Evolutionary conservation across 2,888 invertebrate genomes (phyloP).

Genomic region (Dynastes grantii): DNA sequence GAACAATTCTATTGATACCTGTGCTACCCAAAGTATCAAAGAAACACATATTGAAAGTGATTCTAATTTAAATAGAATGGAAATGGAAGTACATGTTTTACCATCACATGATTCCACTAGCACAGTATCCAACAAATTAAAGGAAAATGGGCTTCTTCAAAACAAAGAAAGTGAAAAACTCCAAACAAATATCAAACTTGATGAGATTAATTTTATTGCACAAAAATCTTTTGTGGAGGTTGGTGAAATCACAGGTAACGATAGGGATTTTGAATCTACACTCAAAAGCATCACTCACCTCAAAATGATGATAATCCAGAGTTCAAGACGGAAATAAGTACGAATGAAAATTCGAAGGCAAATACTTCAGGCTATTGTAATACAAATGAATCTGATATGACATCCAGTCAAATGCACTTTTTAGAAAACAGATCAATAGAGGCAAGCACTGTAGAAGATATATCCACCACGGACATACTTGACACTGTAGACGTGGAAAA

Average conservation of each 20-base stretch:
- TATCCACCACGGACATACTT: background rate
- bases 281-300: background rate
- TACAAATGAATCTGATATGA: background rate
- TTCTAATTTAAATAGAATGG: background rate
- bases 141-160: background rate
- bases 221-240: no score
- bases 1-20: background rate
- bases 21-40: background rate
- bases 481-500: constrained; percentile 12
- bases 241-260: no score
- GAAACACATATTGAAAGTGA: background rate
- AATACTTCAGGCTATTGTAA: no score
- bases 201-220: background rate
- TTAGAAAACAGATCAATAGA: constrained; percentile 24
- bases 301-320: background rate
- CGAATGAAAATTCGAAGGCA: background rate
- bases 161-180: background rate
- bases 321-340: background rate
- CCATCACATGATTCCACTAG: background rate
- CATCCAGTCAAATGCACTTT: background rate
- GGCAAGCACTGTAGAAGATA: constrained; percentile 5
- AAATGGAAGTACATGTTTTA: background rate
- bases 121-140: background rate
- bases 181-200: background rate
- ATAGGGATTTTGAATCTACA: no score